These are phyloP conservation scores for Odontesthes bonariensis DNA, from an alignment of 2,113 vertebrate species.

Conservation along the genomic window DNA sequence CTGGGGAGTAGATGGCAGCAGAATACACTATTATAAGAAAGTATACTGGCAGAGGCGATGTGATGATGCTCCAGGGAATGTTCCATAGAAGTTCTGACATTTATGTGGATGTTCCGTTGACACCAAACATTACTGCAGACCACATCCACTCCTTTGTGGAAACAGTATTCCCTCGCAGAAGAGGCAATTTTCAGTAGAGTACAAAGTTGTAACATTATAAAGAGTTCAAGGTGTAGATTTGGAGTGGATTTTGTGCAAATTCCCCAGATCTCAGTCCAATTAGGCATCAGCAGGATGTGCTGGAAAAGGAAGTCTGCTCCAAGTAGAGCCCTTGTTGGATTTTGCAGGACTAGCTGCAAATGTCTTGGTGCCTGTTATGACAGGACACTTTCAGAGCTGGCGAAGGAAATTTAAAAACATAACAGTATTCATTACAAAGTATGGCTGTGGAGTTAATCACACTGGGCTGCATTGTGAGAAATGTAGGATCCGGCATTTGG, in stretches of 20 bases:
- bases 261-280: not conserved
- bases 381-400: not conserved
- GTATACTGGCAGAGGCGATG: not conserved
- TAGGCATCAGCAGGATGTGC: not conserved
- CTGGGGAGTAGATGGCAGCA: not conserved
- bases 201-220: too few relatives aligned
- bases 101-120: not conserved
- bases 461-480: not conserved
- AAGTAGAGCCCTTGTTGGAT: too few relatives aligned
- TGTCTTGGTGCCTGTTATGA: too few relatives aligned
- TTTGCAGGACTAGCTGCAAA: too few relatives aligned
- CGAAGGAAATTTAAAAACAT: not conserved
- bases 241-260: not conserved
- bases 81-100: not conserved
- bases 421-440: not conserved
- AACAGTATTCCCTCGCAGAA: not conserved
- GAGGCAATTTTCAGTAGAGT: not conserved
- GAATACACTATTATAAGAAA: not conserved
- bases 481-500: too few relatives aligned
- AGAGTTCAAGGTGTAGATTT: not conserved
- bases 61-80: not conserved
- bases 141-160: not conserved
- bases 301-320: not conserved
- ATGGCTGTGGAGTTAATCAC: constrained; percentile 1
- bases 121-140: too few relatives aligned